These are phyloP conservation scores for Julus scandinavius DNA, from an alignment of 2,888 invertebrate species.

Conservation along the genomic window DNA sequence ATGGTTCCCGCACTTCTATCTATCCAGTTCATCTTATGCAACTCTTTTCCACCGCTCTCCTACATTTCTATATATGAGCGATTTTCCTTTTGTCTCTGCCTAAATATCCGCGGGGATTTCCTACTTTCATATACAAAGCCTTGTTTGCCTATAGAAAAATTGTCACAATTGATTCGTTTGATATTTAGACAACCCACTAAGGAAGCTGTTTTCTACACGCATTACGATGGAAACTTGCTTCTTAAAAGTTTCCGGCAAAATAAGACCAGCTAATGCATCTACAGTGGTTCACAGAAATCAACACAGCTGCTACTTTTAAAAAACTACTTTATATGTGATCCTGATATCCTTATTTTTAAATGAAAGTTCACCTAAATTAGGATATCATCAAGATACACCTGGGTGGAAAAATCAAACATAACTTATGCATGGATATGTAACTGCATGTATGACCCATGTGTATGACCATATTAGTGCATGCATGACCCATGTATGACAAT, in stretches of 20 bases:
- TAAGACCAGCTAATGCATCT: not conserved
- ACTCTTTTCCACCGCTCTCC: not conserved
- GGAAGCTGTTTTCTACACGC: not conserved
- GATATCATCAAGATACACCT: too few relatives aligned
- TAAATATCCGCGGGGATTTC: not conserved
- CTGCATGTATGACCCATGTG: too few relatives aligned
- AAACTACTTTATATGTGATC: too few relatives aligned
- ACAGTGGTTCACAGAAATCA: not conserved
- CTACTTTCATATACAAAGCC: not conserved
- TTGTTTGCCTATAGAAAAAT: not conserved
- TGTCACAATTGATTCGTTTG: not conserved
- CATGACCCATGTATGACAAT: too few relatives aligned
- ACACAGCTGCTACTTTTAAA: not conserved
- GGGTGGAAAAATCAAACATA: too few relatives aligned
- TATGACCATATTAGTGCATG: too few relatives aligned
- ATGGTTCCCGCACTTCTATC: not conserved
- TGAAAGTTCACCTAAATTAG: too few relatives aligned
- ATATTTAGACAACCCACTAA: not conserved
- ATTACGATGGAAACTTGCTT: not conserved
- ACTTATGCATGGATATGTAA: too few relatives aligned
- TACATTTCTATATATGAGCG: not conserved
- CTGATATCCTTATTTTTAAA: too few relatives aligned
- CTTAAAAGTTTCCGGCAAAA: not conserved
- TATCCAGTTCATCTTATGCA: constrained; percentile 3
- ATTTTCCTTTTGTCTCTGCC: not conserved